Percentiles rank a stretch among this genome's conserved stretches.
Conservation (phyloP, 2,797 vertebrate genomes). For the Siniperca obscura region DNA sequence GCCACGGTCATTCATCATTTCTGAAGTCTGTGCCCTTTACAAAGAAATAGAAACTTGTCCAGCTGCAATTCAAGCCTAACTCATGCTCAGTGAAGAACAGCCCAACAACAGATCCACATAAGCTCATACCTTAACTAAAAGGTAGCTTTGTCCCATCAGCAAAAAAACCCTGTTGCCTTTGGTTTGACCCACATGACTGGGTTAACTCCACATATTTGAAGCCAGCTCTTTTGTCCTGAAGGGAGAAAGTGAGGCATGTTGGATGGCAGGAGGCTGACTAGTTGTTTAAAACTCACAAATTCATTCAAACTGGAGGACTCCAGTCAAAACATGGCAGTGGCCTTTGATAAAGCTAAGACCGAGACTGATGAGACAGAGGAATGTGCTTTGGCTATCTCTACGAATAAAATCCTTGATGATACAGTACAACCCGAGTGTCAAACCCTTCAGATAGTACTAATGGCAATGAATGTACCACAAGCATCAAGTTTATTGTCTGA, state of each 20-base stretch:
- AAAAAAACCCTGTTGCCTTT: constrained; percentile 52
- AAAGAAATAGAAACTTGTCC: constrained; percentile 46
- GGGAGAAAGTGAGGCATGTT: constrained; percentile 38
- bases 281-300: constrained; percentile 50
- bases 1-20: constrained; percentile 60
- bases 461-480: constrained; percentile 25
- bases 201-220: constrained; percentile 69
- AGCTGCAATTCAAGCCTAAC: constrained; percentile 43
- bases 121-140: constrained; percentile 58
- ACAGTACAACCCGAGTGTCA: constrained; percentile 3
- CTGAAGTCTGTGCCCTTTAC: constrained; percentile 65
- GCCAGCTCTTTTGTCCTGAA: constrained; percentile 60
- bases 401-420: constrained; percentile 35
- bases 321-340: constrained; percentile 62
- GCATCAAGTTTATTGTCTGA: constrained; percentile 51
- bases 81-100: constrained; percentile 17
- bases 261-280: constrained; percentile 30
- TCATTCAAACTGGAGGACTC: constrained; percentile 28
- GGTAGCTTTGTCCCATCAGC: constrained; percentile 61
- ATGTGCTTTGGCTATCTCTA: constrained; percentile 46
- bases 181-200: constrained; percentile 60
- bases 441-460: constrained; percentile 16
- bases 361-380: constrained; percentile 32
- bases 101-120: constrained; percentile 41
- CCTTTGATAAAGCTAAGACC: constrained; percentile 43